Evolutionary conservation across 1,140 invertebrate species (phyloP).

Genomic region (Formica exsecta): DNA sequence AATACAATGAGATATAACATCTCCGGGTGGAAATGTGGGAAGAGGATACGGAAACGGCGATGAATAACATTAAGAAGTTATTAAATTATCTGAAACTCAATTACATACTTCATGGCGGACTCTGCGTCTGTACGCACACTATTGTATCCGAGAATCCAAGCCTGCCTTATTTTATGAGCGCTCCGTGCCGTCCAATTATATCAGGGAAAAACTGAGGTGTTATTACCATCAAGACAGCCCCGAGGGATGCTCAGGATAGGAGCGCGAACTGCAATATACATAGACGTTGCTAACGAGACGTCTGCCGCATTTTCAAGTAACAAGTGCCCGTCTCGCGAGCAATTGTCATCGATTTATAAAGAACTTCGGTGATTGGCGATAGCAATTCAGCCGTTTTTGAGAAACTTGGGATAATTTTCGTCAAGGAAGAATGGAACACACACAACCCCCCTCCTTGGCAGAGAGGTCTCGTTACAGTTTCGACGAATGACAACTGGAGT

Average conservation of each 20-base stretch:
- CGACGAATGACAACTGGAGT: slow-evolving; percentile 48
- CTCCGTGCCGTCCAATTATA: slow-evolving; percentile 54
- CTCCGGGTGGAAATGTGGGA: slow-evolving; percentile 10
- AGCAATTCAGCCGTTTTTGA: slow-evolving; percentile 57
- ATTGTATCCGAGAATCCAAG: neutral
- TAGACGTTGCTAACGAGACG: slow-evolving; percentile 60
- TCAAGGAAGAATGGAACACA: neutral
- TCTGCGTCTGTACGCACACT: slow-evolving; percentile 9
- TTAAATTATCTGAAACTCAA: slow-evolving; percentile 67
- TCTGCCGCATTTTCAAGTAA: slow-evolving; percentile 40
- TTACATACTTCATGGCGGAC: slow-evolving; percentile 9
- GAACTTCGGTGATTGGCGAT: slow-evolving; percentile 42
- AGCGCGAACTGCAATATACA: neutral
- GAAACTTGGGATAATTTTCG: slow-evolving; percentile 43
- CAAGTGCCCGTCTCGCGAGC: slow-evolving; percentile 37
- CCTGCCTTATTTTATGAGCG: slow-evolving; percentile 32
- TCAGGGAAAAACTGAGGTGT: slow-evolving; percentile 34
- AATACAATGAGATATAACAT: slow-evolving; percentile 43
- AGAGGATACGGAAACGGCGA: slow-evolving; percentile 3
- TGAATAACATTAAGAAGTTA: slow-evolving; percentile 57
- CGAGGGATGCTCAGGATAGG: slow-evolving; percentile 11
- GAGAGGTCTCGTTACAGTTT: slow-evolving; percentile 41
- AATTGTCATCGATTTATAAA: slow-evolving; percentile 51
- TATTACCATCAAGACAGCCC: slow-evolving; percentile 20
- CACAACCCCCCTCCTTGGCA: neutral